Percentiles rank a stretch among this genome's conserved stretches.
These are phyloP conservation scores for Podarcis siculus DNA, from an alignment of 2,797 vertebrate genomes.

Conservation along the genomic window DNA sequence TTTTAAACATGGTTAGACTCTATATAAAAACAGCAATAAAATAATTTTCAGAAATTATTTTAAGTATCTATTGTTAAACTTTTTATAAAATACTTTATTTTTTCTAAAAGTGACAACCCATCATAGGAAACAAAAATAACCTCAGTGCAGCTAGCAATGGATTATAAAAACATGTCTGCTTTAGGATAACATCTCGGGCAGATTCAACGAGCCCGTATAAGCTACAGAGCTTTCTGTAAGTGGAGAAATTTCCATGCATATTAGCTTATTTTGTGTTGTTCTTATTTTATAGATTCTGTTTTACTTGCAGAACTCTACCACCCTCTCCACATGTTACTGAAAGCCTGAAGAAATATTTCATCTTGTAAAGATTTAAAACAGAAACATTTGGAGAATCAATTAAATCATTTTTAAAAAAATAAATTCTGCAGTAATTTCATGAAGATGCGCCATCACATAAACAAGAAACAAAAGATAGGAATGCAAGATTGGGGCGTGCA, in stretches of 20 bases:
- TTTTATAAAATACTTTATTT: neutral
- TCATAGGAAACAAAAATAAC: neutral
- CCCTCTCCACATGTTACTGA: too few species aligned
- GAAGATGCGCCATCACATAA: neutral
- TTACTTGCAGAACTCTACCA: constrained; percentile 4
- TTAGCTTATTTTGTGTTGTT: neutral
- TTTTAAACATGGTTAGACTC: neutral
- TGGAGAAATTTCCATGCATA: neutral
- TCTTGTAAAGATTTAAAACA: neutral
- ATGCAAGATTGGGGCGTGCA: neutral
- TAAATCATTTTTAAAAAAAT: neutral
- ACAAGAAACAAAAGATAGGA: neutral
- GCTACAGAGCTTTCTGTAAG: neutral
- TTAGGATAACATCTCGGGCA: neutral
- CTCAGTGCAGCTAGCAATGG: neutral
- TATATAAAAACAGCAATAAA: neutral
- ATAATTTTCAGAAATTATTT: neutral
- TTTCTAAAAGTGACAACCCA: neutral
- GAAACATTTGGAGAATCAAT: constrained; percentile 1
- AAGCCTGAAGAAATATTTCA: neutral
- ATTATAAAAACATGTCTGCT: neutral
- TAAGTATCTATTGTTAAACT: neutral
- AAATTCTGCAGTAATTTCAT: neutral
- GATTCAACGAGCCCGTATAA: neutral
- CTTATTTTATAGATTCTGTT: constrained; percentile 13